A percentile compares a stretch with the other conserved stretches of the same genome.
Conservation (phyloP, 2,797 vertebrate species). For the Tapirus indicus region DNA sequence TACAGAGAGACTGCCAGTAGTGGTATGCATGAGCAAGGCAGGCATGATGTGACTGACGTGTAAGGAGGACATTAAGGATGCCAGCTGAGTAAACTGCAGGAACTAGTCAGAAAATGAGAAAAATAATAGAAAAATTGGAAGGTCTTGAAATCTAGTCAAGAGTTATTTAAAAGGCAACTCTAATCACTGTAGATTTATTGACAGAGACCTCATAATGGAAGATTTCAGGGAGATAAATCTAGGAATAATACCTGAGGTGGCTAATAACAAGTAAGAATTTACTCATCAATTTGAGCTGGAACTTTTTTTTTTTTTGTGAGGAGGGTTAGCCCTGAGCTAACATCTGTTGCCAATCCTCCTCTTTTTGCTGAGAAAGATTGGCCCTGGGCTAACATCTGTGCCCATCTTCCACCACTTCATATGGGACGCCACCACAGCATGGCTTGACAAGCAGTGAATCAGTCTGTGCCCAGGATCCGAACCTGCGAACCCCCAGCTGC, state of each 20-base stretch:
- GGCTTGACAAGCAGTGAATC: no score
- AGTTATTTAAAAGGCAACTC: neutral
- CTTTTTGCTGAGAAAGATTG: no score
- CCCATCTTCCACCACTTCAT: no score
- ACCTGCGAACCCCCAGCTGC: no score
- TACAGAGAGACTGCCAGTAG: neutral
- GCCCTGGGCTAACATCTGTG: no score
- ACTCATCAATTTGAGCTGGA: neutral
- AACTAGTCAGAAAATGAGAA: neutral
- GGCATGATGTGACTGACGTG: neutral
- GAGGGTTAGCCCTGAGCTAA: no score
- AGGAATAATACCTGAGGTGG: neutral
- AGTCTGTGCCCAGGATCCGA: no score
- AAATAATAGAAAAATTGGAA: neutral
- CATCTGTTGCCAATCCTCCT: no score
- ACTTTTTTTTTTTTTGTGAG: neutral
- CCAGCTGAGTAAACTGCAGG: neutral
- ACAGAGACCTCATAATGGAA: neutral
- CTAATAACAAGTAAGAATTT: neutral
- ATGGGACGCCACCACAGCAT: no score
- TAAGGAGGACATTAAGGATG: neutral
- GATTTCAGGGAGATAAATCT: neutral
- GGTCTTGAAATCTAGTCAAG: neutral
- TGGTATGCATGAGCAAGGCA: neutral
- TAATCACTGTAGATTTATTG: neutral